phyloP scores from a whole-genome alignment of 2,888 invertebrate genomes.

The Troides helena region DNA sequence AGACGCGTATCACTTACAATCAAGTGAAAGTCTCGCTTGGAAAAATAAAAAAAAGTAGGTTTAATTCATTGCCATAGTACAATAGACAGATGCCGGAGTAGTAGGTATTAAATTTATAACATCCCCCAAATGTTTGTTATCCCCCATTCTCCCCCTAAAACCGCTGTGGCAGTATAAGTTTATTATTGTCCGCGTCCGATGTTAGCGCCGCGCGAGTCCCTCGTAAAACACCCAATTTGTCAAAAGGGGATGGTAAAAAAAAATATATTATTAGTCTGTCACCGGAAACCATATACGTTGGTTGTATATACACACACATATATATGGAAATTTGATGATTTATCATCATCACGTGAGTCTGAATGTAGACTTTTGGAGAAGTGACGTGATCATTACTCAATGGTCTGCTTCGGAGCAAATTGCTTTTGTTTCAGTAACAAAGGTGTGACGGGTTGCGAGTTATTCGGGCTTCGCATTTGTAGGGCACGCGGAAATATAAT shows the following conservation, averaged over 20 bases:
- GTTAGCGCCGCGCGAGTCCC: neutral
- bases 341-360: too few species aligned
- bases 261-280: conserved; percentile 49
- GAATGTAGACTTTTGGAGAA: too few species aligned
- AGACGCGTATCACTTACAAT: too few species aligned
- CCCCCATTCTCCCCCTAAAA: too few species aligned
- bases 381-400: neutral
- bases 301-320: too few species aligned
- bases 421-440: conserved; percentile 5
- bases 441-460: neutral
- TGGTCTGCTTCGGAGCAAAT: conserved; percentile 4
- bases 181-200: neutral
- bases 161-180: neutral
- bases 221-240: conserved; percentile 67
- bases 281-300: neutral
- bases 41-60: too few species aligned
- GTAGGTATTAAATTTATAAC: too few species aligned
- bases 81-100: too few species aligned
- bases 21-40: too few species aligned
- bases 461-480: conserved; percentile 6
- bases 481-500: neutral
- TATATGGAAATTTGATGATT: too few species aligned
- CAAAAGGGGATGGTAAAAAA: conserved; percentile 50
- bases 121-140: too few species aligned
- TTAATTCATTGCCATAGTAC: too few species aligned